Evolutionary conservation across 1,140 invertebrate species (phyloP), one percentile per base, ranked within the genome.

Genomic region (Drosophila seguyi): DNA sequence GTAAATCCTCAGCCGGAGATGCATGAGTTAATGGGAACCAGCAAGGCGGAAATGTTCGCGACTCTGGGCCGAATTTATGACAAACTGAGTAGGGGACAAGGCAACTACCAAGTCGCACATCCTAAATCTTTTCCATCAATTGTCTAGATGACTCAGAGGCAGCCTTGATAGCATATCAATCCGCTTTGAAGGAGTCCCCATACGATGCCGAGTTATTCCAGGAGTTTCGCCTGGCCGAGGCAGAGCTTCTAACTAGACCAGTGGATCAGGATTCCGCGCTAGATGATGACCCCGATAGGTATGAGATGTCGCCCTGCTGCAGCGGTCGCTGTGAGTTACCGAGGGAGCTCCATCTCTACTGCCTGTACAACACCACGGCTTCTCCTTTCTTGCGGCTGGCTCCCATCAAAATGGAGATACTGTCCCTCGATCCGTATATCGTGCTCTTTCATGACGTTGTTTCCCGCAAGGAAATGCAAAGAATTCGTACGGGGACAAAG

Each of bases 351-450:
- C 42, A n/a, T 6, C 36, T 68, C 0, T 76, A 76, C 47, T 78
- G 75, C n/a, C 11, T 62, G 0, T 78, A 77, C 34, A 62, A 77
- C 10, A 48, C 44, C 8, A 56, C 8, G 1, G 58, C 31, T 8
- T 60, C 56, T 0, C 25, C 65, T 0, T 78, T 69, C 16, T 27
- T 78, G 16, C 31, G 25, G 0, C 22, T 78, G 22, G 74, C 75
- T 0, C 74, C 75, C 5, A 31, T 78, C 11, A 78, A 78, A 45
- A 57, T 16, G 34, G 75, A 78, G 29, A 20, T 78, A 1, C 39
- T 78, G 4, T 77, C 75, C 3, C 16, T 61, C 1, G 39, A 68
- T 13, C 75, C 75, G 0, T 69, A 52, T 5, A 31, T 78, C 0
- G 34, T 52, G 18, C 20, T 78, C 13, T 44, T 55, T 20, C 75